These are phyloP conservation scores for Oncorhynchus keta DNA, from an alignment of 2,113 vertebrate genomes.

Conservation along the genomic window DNA sequence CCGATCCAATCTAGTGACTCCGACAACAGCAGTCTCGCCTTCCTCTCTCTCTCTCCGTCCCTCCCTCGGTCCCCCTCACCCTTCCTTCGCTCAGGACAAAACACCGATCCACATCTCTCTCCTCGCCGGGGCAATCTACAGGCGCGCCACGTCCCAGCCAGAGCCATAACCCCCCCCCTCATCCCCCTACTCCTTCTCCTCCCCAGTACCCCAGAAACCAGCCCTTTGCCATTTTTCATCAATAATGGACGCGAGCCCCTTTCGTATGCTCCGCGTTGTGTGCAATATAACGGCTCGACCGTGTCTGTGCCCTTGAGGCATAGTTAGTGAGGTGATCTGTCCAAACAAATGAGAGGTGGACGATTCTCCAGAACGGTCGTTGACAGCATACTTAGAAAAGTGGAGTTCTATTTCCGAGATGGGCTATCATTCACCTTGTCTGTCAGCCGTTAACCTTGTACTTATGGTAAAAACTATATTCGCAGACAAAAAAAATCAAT, in stretches of 20 bases:
- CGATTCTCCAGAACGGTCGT: slow-evolving; percentile 24
- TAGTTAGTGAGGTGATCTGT: slow-evolving; percentile 63
- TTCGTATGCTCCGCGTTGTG: slow-evolving; percentile 59
- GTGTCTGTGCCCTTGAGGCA: slow-evolving; percentile 68
- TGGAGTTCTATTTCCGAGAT: not conserved
- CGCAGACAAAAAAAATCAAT: not conserved
- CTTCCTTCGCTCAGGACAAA: slow-evolving; percentile 12
- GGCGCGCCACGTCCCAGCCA: slow-evolving; percentile 70
- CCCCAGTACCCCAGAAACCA: slow-evolving; percentile 24
- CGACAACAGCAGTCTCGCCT: slow-evolving; percentile 25
- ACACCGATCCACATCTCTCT: slow-evolving; percentile 43
- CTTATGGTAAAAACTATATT: not conserved
- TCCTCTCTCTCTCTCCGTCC: not conserved
- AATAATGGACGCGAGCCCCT: slow-evolving; percentile 61
- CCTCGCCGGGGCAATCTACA: slow-evolving; percentile 68
- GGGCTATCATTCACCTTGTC: not conserved
- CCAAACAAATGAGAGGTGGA: slow-evolving; percentile 31
- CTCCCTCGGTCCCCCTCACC: not conserved
- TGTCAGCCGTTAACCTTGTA: slow-evolving; percentile 49
- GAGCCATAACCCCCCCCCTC: slow-evolving; percentile 51
- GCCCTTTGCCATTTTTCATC: slow-evolving; percentile 68
- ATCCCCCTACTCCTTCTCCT: not conserved
- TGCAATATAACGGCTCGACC: slow-evolving; percentile 49
- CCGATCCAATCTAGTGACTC: slow-evolving; percentile 55
- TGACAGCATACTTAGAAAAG: slow-evolving; percentile 17